Evolutionary conservation across 2,797 vertebrate genomes (phyloP).

Genomic region (Anas capensis): DNA sequence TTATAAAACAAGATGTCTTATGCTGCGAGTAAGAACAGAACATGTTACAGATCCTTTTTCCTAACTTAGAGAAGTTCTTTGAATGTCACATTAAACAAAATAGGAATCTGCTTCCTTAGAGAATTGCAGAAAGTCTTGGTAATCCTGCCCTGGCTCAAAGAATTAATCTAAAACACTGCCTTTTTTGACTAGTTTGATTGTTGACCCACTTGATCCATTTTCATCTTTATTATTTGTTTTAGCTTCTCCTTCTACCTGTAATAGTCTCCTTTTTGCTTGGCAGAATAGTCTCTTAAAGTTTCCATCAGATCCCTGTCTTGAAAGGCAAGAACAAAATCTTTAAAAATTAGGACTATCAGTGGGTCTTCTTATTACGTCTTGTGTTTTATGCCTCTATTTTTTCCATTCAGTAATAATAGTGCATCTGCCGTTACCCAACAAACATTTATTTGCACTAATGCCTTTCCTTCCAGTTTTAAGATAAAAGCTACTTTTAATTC

Average conservation of each 20-base stretch:
- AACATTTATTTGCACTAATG: not conserved
- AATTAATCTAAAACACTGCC: not conserved
- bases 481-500: not conserved
- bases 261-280: not conserved
- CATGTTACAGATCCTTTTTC: not conserved
- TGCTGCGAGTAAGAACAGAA: not conserved
- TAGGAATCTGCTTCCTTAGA: not conserved
- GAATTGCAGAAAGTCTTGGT: not conserved
- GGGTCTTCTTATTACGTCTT: not conserved
- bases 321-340: not conserved
- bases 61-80: not conserved
- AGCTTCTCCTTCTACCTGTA: not conserved
- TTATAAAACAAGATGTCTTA: not conserved
- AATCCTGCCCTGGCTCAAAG: not conserved
- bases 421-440: not conserved
- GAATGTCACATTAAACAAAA: not conserved
- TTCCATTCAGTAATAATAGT: not conserved
- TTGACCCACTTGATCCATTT: not conserved
- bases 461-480: not conserved
- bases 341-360: not conserved
- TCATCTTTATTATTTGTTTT: not conserved
- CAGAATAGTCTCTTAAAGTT: not conserved
- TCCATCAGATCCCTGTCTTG: not conserved
- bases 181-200: not conserved
- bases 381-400: not conserved